A percentile compares a stretch with the other conserved stretches of the same genome.
Conservation (phyloP, 2,888 invertebrate species). For the Ceriagrion tenellum region DNA sequence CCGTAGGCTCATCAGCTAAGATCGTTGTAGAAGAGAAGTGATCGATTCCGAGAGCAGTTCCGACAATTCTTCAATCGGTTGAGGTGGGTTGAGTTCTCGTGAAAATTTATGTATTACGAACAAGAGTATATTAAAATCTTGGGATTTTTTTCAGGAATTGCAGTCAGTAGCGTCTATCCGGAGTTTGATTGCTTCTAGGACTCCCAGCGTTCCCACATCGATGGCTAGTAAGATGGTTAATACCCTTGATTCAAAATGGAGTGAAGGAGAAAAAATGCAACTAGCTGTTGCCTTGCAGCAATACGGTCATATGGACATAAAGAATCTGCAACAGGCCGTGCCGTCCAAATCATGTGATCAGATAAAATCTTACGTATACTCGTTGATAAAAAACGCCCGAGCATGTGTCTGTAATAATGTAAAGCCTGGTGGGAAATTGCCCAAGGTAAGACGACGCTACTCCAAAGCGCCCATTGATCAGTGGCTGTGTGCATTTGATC, state of each 20-base stretch:
- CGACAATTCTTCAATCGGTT: too few relatives aligned
- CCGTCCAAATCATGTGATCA: neutral
- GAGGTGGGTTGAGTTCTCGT: too few relatives aligned
- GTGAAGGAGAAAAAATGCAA: conserved; percentile 46
- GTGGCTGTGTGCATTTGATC: conserved; percentile 32
- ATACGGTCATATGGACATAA: conserved; percentile 29
- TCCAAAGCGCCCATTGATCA: conserved; percentile 40
- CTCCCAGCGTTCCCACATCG: too few relatives aligned
- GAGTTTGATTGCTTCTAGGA: too few relatives aligned
- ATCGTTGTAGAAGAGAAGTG: too few relatives aligned
- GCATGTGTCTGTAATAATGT: neutral
- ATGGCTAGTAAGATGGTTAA: neutral
- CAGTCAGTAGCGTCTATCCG: too few relatives aligned
- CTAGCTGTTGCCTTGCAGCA: conserved; percentile 39
- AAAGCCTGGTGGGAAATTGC: neutral
- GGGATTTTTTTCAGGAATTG: too few relatives aligned
- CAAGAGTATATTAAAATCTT: too few relatives aligned
- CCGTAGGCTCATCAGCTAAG: too few relatives aligned
- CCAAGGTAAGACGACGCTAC: neutral
- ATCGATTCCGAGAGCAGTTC: too few relatives aligned
- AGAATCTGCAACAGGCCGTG: conserved; percentile 17
- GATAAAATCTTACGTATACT: neutral
- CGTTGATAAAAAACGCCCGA: conserved; percentile 26
- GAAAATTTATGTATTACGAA: too few relatives aligned
- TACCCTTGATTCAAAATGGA: conserved; percentile 49